A percentile compares a stretch with the other conserved stretches of the same genome.
These are phyloP conservation scores for Stramonita haemastoma DNA, from an alignment of 2,888 invertebrate genomes.

Conservation along the genomic window DNA sequence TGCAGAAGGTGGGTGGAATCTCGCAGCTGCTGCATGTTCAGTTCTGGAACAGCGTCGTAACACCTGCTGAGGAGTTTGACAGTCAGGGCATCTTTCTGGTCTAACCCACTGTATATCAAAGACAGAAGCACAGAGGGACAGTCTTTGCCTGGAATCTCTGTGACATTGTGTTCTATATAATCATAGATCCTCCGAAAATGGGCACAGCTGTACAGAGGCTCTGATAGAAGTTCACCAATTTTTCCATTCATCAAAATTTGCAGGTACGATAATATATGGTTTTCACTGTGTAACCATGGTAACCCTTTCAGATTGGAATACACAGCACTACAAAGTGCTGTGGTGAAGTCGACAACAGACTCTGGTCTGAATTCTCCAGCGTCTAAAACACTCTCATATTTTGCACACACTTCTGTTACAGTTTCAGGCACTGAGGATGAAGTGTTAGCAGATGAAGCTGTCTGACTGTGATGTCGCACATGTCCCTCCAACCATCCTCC, in stretches of 20 bases:
- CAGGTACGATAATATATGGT: constrained; percentile 45
- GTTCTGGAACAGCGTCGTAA: constrained; percentile 9
- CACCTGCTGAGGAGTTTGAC: constrained; percentile 23
- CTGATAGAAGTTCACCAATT: constrained; percentile 28
- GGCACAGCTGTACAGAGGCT: constrained; percentile 33
- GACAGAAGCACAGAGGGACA: constrained; percentile 37
- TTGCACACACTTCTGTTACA: constrained; percentile 9
- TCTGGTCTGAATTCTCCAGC: constrained; percentile 30
- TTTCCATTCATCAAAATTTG: constrained; percentile 50
- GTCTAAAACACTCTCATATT: not conserved
- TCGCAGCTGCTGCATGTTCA: constrained; percentile 35
- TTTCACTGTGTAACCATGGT: constrained; percentile 49
- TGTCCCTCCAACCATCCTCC: not conserved
- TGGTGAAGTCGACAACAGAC: constrained; percentile 8
- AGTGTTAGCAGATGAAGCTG: not conserved
- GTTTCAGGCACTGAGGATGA: not conserved
- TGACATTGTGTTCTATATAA: constrained; percentile 25
- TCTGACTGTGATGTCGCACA: not conserved
- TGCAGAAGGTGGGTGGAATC: constrained; percentile 31
- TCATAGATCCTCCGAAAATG: constrained; percentile 39
- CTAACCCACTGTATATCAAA: constrained; percentile 39
- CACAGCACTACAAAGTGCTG: constrained; percentile 28
- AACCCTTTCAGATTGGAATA: constrained; percentile 42
- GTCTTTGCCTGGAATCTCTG: constrained; percentile 41
- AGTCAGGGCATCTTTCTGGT: constrained; percentile 9